These are phyloP conservation scores for Luperina nickerlii DNA, from an alignment of 2,888 invertebrate species.

Conservation along the genomic window DNA sequence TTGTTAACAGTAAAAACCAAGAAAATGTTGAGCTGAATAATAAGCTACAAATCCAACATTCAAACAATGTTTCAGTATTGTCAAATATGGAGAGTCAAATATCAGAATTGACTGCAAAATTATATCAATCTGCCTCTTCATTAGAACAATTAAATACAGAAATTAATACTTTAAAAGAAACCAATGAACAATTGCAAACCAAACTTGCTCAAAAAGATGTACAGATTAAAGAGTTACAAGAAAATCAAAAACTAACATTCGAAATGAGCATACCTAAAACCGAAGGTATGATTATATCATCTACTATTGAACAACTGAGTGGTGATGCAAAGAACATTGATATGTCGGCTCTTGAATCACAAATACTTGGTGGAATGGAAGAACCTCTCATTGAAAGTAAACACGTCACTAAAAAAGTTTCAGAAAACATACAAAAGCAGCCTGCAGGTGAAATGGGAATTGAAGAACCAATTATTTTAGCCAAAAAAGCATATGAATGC, in stretches of 20 bases:
- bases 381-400: conserved; percentile 64
- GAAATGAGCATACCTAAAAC: conserved; percentile 89
- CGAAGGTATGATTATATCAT: conserved; percentile 88
- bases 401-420: conserved; percentile 69
- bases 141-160: conserved; percentile 71
- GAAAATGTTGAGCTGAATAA: conserved; percentile 82
- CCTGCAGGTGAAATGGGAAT: conserved; percentile 63
- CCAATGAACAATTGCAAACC: conserved; percentile 76
- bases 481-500: conserved; percentile 90
- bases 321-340: conserved; percentile 74
- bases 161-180: conserved; percentile 71
- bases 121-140: conserved; percentile 69
- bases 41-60: conserved; percentile 76
- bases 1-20: conserved; percentile 87
- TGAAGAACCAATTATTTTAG: conserved; percentile 84
- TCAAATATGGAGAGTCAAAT: conserved; percentile 77
- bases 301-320: conserved; percentile 84
- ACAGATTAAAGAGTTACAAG: conserved; percentile 81
- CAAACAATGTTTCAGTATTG: conserved; percentile 70
- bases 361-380: conserved; percentile 80
- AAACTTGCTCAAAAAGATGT: conserved; percentile 79
- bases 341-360: conserved; percentile 82
- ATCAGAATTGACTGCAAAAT: conserved; percentile 79
- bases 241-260: conserved; percentile 82
- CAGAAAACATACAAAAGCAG: conserved; percentile 72